A percentile compares a stretch with the other conserved stretches of the same genome.
Conservation (phyloP, 1,140 invertebrate species). For the Drosophila ambigua region DNA sequence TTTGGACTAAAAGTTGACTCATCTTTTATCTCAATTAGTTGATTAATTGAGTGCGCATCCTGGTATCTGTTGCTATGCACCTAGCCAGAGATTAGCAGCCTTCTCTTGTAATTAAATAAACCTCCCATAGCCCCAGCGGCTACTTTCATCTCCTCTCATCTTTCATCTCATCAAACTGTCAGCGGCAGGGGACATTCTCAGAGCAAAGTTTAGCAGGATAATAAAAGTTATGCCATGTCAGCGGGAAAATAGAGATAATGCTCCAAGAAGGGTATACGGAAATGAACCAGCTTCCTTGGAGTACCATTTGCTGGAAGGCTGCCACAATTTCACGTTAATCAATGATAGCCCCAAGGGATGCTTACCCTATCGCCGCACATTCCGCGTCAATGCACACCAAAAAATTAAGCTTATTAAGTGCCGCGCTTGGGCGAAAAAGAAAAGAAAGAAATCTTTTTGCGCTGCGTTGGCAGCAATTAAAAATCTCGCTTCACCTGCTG, state of each 20-base stretch:
- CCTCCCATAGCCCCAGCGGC: not conserved
- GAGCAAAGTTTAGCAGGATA: not conserved
- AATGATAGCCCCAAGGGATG: not conserved
- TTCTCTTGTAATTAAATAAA: not conserved
- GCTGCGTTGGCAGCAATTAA: slow-evolving; percentile 74
- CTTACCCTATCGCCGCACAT: slow-evolving; percentile 51
- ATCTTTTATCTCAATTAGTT: slow-evolving; percentile 16
- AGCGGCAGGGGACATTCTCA: not conserved
- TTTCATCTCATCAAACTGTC: slow-evolving; percentile 1
- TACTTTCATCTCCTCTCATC: too few species aligned
- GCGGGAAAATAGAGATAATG: too few species aligned
- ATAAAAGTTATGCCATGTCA: too few species aligned
- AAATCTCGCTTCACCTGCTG: slow-evolving; percentile 44
- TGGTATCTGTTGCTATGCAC: not conserved
- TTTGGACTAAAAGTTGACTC: not conserved
- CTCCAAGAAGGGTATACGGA: too few species aligned
- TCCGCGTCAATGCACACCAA: slow-evolving; percentile 59
- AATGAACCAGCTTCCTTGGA: too few species aligned
- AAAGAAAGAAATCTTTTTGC: slow-evolving; percentile 42
- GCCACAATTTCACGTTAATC: slow-evolving; percentile 6
- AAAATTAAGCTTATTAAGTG: slow-evolving; percentile 53
- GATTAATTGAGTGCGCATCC: slow-evolving; percentile 21
- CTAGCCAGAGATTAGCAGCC: too few species aligned
- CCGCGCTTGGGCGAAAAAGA: not conserved
- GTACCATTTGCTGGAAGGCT: too few species aligned